A percentile compares a stretch with the other conserved stretches of the same genome.
phyloP scores from a whole-genome alignment of 2,113 vertebrate species.

The Nothocercus nigrocapillus region DNA sequence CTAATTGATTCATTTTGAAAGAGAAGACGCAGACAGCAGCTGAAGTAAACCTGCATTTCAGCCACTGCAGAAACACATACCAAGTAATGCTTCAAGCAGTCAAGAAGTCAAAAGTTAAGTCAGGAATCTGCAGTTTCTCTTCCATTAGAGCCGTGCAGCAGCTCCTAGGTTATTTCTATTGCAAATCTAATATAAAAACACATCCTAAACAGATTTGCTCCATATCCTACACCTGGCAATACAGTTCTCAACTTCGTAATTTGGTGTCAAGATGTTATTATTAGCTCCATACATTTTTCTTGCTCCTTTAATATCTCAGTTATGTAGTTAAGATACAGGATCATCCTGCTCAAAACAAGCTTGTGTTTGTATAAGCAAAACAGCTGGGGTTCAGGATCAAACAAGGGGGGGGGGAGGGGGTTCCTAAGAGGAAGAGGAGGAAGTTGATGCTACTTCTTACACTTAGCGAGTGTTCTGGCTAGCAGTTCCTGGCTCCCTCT shows the following conservation, averaged over 20 bases:
- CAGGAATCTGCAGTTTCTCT: not conserved
- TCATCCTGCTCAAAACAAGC: not conserved
- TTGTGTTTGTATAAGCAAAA: not conserved
- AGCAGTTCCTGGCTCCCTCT: not conserved
- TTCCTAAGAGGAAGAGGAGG: not conserved
- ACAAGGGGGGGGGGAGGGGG: not conserved
- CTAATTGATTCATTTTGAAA: not conserved
- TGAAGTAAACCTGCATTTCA: slow-evolving; percentile 30
- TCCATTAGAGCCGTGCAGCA: not conserved
- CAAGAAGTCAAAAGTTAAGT: not conserved
- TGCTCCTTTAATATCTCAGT: not conserved
- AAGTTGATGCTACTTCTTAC: not conserved
- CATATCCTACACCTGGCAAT: not conserved
- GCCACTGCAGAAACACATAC: not conserved
- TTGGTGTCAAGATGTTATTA: not conserved
- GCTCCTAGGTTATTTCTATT: not conserved
- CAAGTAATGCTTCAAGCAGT: not conserved
- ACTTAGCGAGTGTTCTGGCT: not conserved
- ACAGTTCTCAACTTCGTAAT: not conserved
- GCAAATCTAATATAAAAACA: not conserved
- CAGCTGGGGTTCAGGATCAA: not conserved
- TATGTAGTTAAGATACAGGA: not conserved
- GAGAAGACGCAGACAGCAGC: not conserved
- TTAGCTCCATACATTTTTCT: not conserved
- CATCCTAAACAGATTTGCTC: not conserved